Base-by-base conservation (phyloP, 2,888 invertebrate genomes). In the Pandemis corylana region DNA sequence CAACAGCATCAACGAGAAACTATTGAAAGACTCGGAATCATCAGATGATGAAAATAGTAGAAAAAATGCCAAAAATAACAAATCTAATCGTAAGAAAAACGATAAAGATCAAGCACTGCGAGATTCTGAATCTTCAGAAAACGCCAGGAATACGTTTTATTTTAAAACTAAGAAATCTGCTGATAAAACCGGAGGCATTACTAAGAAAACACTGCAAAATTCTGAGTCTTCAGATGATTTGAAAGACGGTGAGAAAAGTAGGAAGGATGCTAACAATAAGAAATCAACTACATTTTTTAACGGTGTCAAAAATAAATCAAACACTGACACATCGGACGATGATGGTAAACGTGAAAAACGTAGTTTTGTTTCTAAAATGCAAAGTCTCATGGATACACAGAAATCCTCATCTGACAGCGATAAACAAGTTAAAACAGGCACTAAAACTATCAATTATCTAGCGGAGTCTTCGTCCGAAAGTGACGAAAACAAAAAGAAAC, bases 41-140 rank as follows among this genome's bases (percentile, higher is more conserved):
- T 63, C 63, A 13, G 63, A 36, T 36, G 28, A 36, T 36, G 4
- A 41, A n/a, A 13, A 64, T 10, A 64, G 9, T 64, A 64, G 44
- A 64, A 20, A 44, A 15, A n/a, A n/a, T 9, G 0, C 9, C 56
- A 62, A 62, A 41, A 5, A 68, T 12, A n/a, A n/a, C 2, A 10
- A 65, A 56, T 20, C 20, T n/a, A 7, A 3, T 7, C 20, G 20
- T 9, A 56, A 56, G 7, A 41, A 10, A 56, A 4, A 20, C 13
- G 20, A 1, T 4, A 51, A n/a, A n/a, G n/a, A 49, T 9, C 36
- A 41, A 13, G 6, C 49, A 7, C 13, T 70, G 42, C 15, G 63
- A 20, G 70, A 53, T 5, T 20, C 70, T 2, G 49, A 51, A 69
- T 69, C 69, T 63, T 70, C 63, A 12, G 63, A 70, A 5, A 51